Evolutionary conservation across 1,140 invertebrate genomes (phyloP), one percentile per base, ranked within the genome.

Genomic region (Heliconius himera): DNA sequence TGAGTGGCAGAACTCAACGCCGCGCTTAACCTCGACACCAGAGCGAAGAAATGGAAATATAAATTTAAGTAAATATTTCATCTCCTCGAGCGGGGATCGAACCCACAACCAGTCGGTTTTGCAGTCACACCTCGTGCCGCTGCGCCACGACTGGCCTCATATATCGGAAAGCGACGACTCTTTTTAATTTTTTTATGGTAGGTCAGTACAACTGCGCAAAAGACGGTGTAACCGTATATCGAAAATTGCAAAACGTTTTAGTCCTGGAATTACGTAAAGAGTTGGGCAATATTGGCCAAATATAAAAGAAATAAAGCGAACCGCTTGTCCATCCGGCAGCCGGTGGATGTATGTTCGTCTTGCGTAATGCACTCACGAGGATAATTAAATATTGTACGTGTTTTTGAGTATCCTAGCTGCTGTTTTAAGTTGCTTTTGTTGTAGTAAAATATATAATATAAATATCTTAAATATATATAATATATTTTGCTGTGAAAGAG

Each of bases 201-300:
- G 86, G 87, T 90, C 88, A 88, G 76, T 87, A 73, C 84, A 86
- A 83, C 84, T 87, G 84, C 84, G 85, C 83, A 85, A 78, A 83
- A 85, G 70, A 84, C 77, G 85, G 82, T 81, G 82, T 89, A 87
- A 85, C 83, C 85, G 88, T 87, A 88, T 87, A 90, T 87, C 84
- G 80, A 88, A 88, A 87, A 92, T 93, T 93, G 89, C 90, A 91
- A 92, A 92, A 93, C 83, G 74, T 84, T 86, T 86, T 90, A 90
- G 89, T 93, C 92, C 92, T 92, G 87, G 77, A 85, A 89, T 93
- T 93, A 88, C 88, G 88, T 91, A 93, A 93, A 70, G 13, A 54
- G 83, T 93, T 93, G 88, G 85, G 88, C 87, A 93, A 93, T 60
- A 89, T 88, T 89, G 85, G 87, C 88, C 89, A 90, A 91, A 90